phyloP scores from a whole-genome alignment of 2,113 vertebrate genomes.

The Mus pahari region DNA sequence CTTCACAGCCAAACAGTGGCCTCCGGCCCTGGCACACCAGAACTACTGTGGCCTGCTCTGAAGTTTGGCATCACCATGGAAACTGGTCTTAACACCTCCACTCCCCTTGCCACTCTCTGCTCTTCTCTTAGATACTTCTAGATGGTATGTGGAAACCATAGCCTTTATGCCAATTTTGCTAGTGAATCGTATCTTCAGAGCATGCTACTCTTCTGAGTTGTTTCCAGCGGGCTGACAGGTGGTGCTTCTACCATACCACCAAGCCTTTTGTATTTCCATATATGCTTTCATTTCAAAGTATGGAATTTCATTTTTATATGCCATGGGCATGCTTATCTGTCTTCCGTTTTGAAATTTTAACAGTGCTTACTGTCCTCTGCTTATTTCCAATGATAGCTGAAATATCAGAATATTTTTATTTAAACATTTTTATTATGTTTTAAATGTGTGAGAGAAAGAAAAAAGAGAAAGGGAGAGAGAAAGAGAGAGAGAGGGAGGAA shows the following conservation, averaged over 20 bases:
- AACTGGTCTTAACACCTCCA: neutral
- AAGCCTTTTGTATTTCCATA: neutral
- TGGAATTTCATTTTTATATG: neutral
- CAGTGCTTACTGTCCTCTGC: neutral
- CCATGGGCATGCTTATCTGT: neutral
- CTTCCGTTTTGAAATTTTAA: neutral
- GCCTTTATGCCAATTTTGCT: neutral
- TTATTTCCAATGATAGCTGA: neutral
- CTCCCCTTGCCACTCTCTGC: no score
- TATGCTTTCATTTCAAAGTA: neutral
- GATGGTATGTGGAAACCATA: neutral
- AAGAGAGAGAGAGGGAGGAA: no score
- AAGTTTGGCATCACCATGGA: neutral
- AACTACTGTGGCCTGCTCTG: neutral
- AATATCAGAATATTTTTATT: neutral
- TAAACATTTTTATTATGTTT: neutral
- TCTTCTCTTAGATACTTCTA: neutral
- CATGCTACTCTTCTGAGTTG: fast-evolving
- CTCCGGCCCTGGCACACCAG: neutral
- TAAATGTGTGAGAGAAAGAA: neutral
- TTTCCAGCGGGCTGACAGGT: no score
- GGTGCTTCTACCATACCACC: neutral
- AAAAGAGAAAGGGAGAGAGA: no score
- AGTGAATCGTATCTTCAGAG: neutral
- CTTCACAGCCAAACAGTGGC: neutral